A percentile compares a stretch with the other conserved stretches of the same genome.
These are phyloP conservation scores for Sminthopsis crassicaudata DNA, from an alignment of 2,113 vertebrate genomes.

Conservation along the genomic window DNA sequence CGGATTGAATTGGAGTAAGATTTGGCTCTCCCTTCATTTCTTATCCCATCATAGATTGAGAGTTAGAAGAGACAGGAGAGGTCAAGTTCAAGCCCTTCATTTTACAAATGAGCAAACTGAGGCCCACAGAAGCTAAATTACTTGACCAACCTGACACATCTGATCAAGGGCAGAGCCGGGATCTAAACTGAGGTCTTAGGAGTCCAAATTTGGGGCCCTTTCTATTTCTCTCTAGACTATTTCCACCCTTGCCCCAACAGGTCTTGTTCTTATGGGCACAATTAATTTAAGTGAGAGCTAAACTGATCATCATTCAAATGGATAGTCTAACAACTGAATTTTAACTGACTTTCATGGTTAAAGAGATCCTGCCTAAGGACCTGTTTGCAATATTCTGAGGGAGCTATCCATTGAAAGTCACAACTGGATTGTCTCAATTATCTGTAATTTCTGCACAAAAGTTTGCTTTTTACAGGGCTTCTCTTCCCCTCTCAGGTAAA, in stretches of 20 bases:
- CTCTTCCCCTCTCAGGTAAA: neutral
- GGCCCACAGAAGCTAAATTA: neutral
- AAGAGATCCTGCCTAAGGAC: neutral
- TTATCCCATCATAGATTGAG: neutral
- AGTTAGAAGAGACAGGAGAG: neutral
- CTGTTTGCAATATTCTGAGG: neutral
- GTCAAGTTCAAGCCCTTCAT: neutral
- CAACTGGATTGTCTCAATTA: neutral
- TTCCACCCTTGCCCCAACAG: neutral
- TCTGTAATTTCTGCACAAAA: neutral
- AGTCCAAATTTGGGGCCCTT: neutral
- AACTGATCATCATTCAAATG: neutral
- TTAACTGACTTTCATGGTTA: neutral
- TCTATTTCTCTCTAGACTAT: neutral
- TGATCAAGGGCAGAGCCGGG: neutral
- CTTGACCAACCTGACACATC: neutral
- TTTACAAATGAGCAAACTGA: neutral
- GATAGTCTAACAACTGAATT: neutral
- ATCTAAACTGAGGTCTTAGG: neutral
- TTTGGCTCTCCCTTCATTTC: neutral
- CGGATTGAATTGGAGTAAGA: neutral
- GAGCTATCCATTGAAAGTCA: neutral
- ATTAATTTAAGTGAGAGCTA: slow-evolving; percentile 21
- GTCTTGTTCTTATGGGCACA: neutral
- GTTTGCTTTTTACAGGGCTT: slow-evolving; percentile 6